Evolutionary conservation across 1,140 invertebrate species (phyloP), one percentile per base, ranked within the genome.

Genomic region (Grapholita molesta): DNA sequence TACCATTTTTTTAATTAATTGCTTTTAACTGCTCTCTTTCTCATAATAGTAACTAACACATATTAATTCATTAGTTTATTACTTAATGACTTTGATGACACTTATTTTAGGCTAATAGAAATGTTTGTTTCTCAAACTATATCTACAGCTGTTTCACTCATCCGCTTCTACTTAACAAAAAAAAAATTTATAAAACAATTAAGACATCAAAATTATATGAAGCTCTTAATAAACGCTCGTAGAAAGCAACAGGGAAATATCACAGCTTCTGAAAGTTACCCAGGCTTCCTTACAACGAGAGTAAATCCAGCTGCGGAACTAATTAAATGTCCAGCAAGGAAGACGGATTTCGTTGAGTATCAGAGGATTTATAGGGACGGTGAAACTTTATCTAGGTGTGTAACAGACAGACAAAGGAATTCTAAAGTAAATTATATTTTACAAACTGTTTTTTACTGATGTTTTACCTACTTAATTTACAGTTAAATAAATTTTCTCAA

Each of bases 291-390:
- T 15, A 61, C 15, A 25, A 64, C 53, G 11, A 15, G 64, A 68
- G 71, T 75, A 70, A 77, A 77, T 74, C 70, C 71, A 55, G 68
- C 53, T 70, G 68, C 35, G 65, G 66, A 75, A 75, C 70, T 77
- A 79, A 74, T 73, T 73, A 77, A 77, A 80, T 69, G 67, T 69
- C 73, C 72, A 68, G 9, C 67, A 68, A 52, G 55, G 67, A 33
- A 64, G 67, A 71, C 6, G n/a, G 55, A 61, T 61, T 30, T 61
- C 6, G 28, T 61, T 61, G 2, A 30, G 55, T 61, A 32, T 15
- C 0, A 38, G n/a, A 11, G 12, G 12, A 23, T 55, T 55, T 18
- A 61, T 28, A 15, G 28, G 11, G 7, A 61, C 24, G 24, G 32
- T 61, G 55, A 28, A 61, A 61, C 25, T 30, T 61, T 15, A 61